A percentile compares a stretch with the other conserved stretches of the same genome.
Conservation (phyloP, 2,797 vertebrate genomes). For the Enteromius treurensis region DNA sequence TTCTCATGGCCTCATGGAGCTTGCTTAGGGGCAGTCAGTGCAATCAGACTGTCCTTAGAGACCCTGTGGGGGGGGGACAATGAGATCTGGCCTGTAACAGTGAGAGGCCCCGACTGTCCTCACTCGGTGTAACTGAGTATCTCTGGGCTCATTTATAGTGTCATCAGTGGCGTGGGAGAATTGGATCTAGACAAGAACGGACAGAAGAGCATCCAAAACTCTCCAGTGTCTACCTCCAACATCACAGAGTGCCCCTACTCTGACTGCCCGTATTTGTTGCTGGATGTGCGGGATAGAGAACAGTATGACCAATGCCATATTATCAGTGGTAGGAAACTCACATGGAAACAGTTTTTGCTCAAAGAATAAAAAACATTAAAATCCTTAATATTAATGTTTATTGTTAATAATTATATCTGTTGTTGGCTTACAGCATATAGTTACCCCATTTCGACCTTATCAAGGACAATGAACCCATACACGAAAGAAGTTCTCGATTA, state of each 20-base stretch:
- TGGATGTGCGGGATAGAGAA: constrained; percentile 90
- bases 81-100: constrained; percentile 17
- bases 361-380: not conserved
- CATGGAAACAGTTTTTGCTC: not conserved
- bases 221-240: constrained; percentile 42
- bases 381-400: not conserved
- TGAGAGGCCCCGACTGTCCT: constrained; percentile 12
- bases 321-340: constrained; percentile 80
- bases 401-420: not conserved
- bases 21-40: constrained; percentile 34
- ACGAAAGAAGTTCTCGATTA: constrained; percentile 89
- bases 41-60: constrained; percentile 42
- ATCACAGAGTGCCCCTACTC: constrained; percentile 78
- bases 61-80: constrained; percentile 9
- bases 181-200: constrained; percentile 80
- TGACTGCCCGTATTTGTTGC: constrained; percentile 92
- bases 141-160: constrained; percentile 69
- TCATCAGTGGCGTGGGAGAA: constrained; percentile 92
- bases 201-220: constrained; percentile 55
- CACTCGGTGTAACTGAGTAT: constrained; percentile 35
- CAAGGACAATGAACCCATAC: constrained; percentile 93
- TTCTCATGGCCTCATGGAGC: constrained; percentile 42
- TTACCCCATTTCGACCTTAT: constrained; percentile 85
- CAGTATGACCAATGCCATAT: constrained; percentile 88
- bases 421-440: constrained; percentile 80